Evolutionary conservation across 2,888 invertebrate species (phyloP), one percentile per base, ranked within the genome.

Genomic region (Scaptomyza caliginosa): DNA sequence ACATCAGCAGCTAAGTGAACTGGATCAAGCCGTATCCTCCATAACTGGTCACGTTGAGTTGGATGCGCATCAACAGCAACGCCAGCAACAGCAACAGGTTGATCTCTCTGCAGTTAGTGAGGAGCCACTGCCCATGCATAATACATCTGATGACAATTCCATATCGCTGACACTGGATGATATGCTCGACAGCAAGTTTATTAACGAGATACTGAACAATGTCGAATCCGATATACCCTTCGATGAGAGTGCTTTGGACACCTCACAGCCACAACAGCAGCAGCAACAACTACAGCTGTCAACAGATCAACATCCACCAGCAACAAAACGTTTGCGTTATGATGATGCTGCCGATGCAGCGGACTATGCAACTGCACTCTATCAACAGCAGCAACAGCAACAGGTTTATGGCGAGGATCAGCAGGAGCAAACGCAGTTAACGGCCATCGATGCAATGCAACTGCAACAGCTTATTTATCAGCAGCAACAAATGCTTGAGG

Each of bases 141-240:
- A 86, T 17, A 72, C 85, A 39, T 88, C 89, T 11, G 90, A 90
- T 60, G 88, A 90, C 7, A 90, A 89, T 68, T 89, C 90, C 17
- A 89, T 90, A 68, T 86, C 83, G 4, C 66, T 90, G 19, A 90
- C 86, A 1, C 76, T 91, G 26, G 90, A 90, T 26, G 91, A 91
- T 39, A 86, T 89, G 79, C 78, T 91, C 19, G 90, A 90, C 67
- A 89, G 89, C 57, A 90, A 90, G 76, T 83, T 90, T 26, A 88
- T 90, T 19, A 90, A 89, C 30, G 91, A 90, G 56, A 89, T 90
- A 3, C 60, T 90, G 4, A 91, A 87, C 56, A 89, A 88, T 0
- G 76, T 84, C 3, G 89, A 88, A 49, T 66, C 87, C 2, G 89
- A 88, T 21, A 81, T 88, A 39, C 85, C 85, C 30, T 89, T 90